phyloP scores from a whole-genome alignment of 2,113 vertebrate genomes.

The Danio rerio region DNA sequence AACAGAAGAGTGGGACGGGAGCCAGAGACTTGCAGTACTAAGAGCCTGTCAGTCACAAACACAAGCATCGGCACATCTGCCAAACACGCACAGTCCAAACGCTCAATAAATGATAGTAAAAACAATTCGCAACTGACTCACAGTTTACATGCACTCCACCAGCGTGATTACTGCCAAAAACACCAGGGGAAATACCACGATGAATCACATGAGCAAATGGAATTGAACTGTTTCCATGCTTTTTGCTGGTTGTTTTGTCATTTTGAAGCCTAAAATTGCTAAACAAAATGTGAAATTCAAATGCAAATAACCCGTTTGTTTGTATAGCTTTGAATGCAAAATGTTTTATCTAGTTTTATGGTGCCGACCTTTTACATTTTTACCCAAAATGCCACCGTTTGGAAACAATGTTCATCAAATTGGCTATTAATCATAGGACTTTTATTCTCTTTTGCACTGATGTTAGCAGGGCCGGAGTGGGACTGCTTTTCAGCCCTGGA shows the following conservation, averaged over 20 bases:
- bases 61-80: slow-evolving; percentile 24
- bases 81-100: slow-evolving; percentile 43
- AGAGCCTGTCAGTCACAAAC: slow-evolving; percentile 37
- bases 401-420: neutral
- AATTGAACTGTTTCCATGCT: neutral
- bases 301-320: neutral
- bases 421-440: neutral
- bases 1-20: slow-evolving; percentile 36
- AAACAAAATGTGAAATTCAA: neutral
- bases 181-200: neutral
- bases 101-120: slow-evolving; percentile 50
- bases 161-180: neutral
- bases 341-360: neutral
- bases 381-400: neutral
- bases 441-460: neutral
- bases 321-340: neutral
- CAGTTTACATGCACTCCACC: slow-evolving; percentile 14
- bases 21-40: slow-evolving; percentile 45
- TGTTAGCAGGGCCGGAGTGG: too few relatives aligned
- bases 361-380: neutral
- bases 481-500: too few relatives aligned
- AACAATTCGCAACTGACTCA: slow-evolving; percentile 2
- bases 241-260: neutral
- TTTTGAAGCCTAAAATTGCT: neutral
- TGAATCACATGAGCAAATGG: neutral